Evolutionary conservation across 1,140 invertebrate genomes (phyloP).

Genomic region (Neuroterus valhalla): DNA sequence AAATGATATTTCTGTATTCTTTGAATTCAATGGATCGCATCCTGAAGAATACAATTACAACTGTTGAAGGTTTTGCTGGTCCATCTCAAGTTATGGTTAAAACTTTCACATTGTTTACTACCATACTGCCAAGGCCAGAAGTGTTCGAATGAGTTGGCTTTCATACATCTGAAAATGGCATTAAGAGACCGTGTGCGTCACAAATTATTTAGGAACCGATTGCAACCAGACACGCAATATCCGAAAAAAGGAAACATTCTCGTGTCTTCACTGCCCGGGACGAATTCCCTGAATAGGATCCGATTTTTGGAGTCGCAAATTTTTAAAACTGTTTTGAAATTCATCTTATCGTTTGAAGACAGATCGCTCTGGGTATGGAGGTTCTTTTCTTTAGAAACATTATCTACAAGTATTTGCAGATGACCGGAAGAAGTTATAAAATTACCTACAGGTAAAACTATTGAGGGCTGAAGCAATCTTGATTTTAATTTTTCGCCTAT

Average conservation of each 20-base stretch:
- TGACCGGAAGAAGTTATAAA: conserved; percentile 23
- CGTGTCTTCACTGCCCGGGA: conserved; percentile 37
- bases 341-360: conserved; percentile 36
- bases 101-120: conserved; percentile 39
- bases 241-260: conserved; percentile 17
- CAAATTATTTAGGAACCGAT: conserved; percentile 10
- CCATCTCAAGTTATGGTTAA: conserved; percentile 35
- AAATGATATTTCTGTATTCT: conserved; percentile 28
- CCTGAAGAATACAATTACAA: conserved; percentile 37
- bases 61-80: conserved; percentile 37
- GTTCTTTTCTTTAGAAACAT: conserved; percentile 33
- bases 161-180: conserved; percentile 32
- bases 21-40: conserved; percentile 35
- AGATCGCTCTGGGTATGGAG: conserved; percentile 27
- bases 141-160: not conserved
- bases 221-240: conserved; percentile 31
- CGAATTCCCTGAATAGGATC: conserved; percentile 23
- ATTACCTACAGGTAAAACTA: conserved; percentile 35
- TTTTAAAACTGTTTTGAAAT: conserved; percentile 35
- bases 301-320: conserved; percentile 38
- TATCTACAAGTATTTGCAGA: conserved; percentile 17
- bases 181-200: conserved; percentile 37
- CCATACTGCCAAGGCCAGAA: conserved; percentile 38
- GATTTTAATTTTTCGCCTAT: too few relatives aligned
- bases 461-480: too few relatives aligned